Evolutionary conservation across 2,113 vertebrate genomes (phyloP).

Genomic region (Leptodactylus fuscus): DNA sequence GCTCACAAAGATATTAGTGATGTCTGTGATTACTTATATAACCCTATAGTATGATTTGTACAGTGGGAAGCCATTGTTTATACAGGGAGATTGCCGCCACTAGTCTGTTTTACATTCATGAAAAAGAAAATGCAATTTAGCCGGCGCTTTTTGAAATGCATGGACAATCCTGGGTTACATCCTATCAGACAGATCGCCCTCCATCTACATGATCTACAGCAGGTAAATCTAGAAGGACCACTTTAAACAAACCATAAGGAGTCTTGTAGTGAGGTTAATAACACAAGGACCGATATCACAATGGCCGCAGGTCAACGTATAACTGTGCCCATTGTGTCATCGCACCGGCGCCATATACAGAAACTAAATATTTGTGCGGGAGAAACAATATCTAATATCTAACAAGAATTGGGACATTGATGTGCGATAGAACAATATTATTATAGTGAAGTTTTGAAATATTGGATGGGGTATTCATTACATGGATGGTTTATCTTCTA

Average conservation of each 20-base stretch:
- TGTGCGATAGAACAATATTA: no score
- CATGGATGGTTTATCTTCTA: no score
- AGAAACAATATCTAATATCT: neutral
- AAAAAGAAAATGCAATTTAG: constrained; percentile 56
- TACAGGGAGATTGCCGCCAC: constrained; percentile 51
- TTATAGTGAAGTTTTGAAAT: no score
- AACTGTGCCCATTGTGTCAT: no score
- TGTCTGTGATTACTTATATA: neutral
- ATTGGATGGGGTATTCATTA: no score
- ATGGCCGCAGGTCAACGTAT: neutral
- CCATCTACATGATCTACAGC: neutral
- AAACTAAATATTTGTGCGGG: neutral
- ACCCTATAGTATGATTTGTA: neutral
- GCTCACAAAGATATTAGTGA: no score
- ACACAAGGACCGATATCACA: constrained; percentile 22
- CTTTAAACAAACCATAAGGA: neutral
- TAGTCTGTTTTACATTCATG: constrained; percentile 55
- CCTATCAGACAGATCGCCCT: neutral
- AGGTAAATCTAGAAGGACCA: constrained; percentile 30
- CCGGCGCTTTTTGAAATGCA: constrained; percentile 42
- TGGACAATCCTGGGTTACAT: constrained; percentile 42
- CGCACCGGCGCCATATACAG: neutral
- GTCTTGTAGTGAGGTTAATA: constrained; percentile 46
- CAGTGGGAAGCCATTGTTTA: constrained; percentile 53
- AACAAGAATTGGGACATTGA: no score